Conservation (phyloP, 2,888 invertebrate genomes). For the Aleiodes alternator region DNA sequence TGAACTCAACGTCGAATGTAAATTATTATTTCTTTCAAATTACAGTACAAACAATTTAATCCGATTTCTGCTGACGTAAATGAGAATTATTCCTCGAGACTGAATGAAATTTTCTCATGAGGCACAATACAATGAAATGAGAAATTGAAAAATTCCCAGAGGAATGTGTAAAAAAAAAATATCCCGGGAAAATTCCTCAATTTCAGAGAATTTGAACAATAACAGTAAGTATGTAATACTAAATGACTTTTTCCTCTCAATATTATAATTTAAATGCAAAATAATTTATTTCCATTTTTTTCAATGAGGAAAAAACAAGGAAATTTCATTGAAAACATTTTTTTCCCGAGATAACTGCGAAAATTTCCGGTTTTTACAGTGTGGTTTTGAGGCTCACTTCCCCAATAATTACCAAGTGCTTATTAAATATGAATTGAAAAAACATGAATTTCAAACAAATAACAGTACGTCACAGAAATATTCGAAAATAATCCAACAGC, state of each 20-base stretch:
- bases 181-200: too few relatives aligned
- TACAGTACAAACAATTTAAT: not conserved
- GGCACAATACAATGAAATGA: not conserved
- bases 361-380: not conserved
- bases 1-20: slow-evolving; percentile 14
- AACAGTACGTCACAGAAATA: too few relatives aligned
- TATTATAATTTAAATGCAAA: not conserved
- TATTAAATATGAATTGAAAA: not conserved
- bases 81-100: too few relatives aligned
- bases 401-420: not conserved
- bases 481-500: not conserved
- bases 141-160: slow-evolving; percentile 5
- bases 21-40: not conserved
- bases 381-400: not conserved
- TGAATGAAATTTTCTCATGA: too few relatives aligned
- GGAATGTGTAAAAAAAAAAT: not conserved
- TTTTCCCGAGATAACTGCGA: too few relatives aligned
- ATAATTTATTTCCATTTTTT: not conserved
- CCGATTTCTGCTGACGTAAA: not conserved
- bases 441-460: not conserved
- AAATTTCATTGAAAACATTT: not conserved
- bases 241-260: not conserved
- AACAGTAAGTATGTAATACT: not conserved
- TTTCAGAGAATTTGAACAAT: not conserved
- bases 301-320: not conserved